Evolutionary conservation across 1,140 invertebrate genomes (phyloP).

Genomic region (Neoseiulus cucumeris): DNA sequence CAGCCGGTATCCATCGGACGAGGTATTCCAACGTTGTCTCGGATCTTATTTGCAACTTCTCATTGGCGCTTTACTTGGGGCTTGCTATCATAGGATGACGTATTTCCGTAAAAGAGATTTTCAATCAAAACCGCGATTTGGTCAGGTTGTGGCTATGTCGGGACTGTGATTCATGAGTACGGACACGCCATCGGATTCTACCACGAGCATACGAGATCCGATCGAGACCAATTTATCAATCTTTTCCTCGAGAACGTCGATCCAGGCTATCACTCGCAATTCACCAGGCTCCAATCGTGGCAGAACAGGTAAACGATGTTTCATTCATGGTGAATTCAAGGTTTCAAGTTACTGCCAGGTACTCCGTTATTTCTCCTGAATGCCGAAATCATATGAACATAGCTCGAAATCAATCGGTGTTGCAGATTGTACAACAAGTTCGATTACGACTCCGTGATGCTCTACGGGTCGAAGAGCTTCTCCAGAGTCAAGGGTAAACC

Average conservation of each 20-base stretch:
- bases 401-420: too few species aligned
- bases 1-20: neutral
- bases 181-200: conserved; percentile 21
- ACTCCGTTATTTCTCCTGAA: too few species aligned
- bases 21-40: neutral
- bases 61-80: neutral
- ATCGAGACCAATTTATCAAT: conserved; percentile 18
- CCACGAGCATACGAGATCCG: conserved; percentile 20
- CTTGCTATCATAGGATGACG: neutral
- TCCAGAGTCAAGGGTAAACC: conserved; percentile 22
- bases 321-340: too few species aligned
- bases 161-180: conserved; percentile 20
- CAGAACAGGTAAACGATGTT: neutral
- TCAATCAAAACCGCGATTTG: neutral
- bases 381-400: too few species aligned
- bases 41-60: neutral
- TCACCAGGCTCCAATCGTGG: neutral
- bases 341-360: too few species aligned
- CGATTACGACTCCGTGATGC: conserved; percentile 28
- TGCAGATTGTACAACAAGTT: conserved; percentile 17
- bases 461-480: conserved; percentile 26
- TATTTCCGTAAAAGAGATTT: neutral
- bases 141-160: conserved; percentile 11
- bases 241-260: conserved; percentile 9
- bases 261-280: conserved; percentile 6